Evolutionary conservation across 2,888 invertebrate genomes (phyloP), one percentile per base, ranked within the genome.

Genomic region (Drosophila formosana): DNA sequence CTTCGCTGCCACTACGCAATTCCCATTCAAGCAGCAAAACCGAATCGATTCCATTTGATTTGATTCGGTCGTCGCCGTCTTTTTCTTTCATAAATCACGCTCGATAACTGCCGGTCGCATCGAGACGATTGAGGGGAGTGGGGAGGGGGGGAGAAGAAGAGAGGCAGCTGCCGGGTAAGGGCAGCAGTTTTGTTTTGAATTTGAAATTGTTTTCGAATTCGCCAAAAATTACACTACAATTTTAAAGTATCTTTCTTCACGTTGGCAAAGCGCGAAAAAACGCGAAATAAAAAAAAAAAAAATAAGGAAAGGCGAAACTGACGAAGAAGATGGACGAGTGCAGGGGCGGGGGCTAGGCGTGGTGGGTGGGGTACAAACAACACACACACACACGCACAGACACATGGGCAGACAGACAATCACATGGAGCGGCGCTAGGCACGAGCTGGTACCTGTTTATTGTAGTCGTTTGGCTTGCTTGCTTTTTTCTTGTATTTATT

Each of bases 361-460:
- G 75, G 77, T 76, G 76, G 75, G 75, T 76, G 77, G 75, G 64
- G 51, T 55, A 61, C 13, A 45, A 37, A 9, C 53, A 53, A 3
- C 32, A 25, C 64, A 47, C 56, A 53, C 55, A 64, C 41, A 34
- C 49, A 57, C 11, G 39, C 11, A 43, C 18, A 56, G 23, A 47
- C 51, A 34, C 5, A 30, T 8, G 6, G 8, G 26, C 37, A 18
- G 45, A 45, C 25, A 23, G 23, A 65, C n/a, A 61, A 57, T 39
- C 72, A 46, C 63, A 66, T 64, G 78, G 66, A 72, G 63, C 75
- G 80, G 85, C 86, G 86, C 88, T 88, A 88, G 85, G 87, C 85
- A 85, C 85, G 75, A 85, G 69, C 85, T 83, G 85, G 85, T 85
- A 85, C 85, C 85, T 78, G 86, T 86, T 85, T 75, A 57, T 72